Conservation (phyloP, 2,113 vertebrate genomes). For the Saccopteryx leptura region DNA sequence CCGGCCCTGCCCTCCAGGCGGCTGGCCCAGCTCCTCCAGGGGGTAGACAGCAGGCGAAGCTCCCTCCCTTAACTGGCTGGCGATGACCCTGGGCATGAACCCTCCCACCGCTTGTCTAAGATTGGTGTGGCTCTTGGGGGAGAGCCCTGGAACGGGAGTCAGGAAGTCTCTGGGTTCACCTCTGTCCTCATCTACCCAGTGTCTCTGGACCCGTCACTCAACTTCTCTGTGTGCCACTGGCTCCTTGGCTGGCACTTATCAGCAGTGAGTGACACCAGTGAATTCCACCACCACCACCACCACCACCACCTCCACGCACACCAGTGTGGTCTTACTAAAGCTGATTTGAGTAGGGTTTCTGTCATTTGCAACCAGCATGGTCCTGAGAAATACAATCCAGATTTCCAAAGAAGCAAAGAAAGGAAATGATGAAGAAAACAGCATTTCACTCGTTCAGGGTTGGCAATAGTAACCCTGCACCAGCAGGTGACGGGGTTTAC, state of each 20-base stretch:
- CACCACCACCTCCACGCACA: neutral
- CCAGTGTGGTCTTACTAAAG: neutral
- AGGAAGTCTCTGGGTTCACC: neutral
- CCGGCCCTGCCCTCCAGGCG: neutral
- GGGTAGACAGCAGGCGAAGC: conserved; percentile 86
- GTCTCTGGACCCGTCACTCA: neutral
- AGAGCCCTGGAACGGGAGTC: neutral
- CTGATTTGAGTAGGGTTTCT: neutral
- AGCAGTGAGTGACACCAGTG: neutral
- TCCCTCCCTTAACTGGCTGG: conserved; percentile 87
- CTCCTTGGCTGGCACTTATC: conserved; percentile 3
- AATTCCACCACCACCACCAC: neutral
- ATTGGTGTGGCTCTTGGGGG: neutral
- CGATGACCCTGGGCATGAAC: neutral
- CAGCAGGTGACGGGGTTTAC: neutral
- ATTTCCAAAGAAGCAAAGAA: conserved; percentile 29
- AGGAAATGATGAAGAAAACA: neutral
- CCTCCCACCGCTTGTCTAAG: neutral
- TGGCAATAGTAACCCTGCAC: neutral
- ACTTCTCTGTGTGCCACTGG: neutral
- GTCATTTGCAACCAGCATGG: neutral
- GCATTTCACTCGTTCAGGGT: neutral
- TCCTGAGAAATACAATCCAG: neutral
- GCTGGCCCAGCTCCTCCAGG: conserved; percentile 42
- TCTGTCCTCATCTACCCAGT: neutral